Evolutionary conservation across 1,140 invertebrate genomes (phyloP).

Genomic region (Trichomalopsis sarcophagae): DNA sequence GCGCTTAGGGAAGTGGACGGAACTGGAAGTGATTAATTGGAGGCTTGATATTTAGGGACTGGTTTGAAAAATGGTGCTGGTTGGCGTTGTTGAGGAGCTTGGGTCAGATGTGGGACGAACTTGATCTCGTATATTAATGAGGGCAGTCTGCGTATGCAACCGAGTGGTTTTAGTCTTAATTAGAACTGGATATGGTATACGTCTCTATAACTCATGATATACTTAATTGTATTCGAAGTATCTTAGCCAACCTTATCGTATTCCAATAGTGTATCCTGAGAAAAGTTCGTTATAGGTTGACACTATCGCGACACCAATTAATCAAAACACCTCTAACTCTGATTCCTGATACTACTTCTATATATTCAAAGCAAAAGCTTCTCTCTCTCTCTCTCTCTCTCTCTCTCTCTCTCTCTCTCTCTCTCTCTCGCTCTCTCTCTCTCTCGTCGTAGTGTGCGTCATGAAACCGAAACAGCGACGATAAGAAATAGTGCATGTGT

Average conservation of each 20-base stretch:
- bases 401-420: too few relatives aligned
- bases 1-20: not conserved
- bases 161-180: not conserved
- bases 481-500: constrained; percentile 57
- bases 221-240: not conserved
- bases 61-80: not conserved
- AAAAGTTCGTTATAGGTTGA: not conserved
- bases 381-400: too few relatives aligned
- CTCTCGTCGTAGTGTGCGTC: constrained; percentile 32
- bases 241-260: not conserved
- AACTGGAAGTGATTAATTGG: not conserved
- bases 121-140: not conserved
- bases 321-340: not conserved
- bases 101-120: too few relatives aligned
- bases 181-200: not conserved
- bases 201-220: not conserved
- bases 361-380: not conserved
- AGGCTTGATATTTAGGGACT: not conserved
- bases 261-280: not conserved
- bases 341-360: too few relatives aligned
- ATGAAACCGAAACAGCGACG: constrained; percentile 49
- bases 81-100: not conserved
- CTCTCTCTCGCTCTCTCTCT: too few relatives aligned
- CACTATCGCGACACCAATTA: not conserved
- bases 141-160: not conserved